Percentiles rank a stretch among this genome's conserved stretches.
Conservation (phyloP, 37 sponge, comb jelly and placozoan species). For the Theonella swinhoei region DNA sequence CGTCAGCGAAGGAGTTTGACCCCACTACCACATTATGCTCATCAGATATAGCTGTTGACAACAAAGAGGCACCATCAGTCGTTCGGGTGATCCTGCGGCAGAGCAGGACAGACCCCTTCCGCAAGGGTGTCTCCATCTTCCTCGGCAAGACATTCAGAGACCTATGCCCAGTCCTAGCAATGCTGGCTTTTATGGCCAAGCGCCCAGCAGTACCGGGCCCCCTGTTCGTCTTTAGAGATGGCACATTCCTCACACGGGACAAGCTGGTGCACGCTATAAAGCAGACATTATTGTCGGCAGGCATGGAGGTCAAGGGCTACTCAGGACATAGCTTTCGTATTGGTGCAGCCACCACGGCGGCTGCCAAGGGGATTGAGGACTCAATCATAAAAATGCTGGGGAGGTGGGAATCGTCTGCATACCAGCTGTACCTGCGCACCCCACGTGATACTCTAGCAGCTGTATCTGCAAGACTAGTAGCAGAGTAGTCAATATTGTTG, state of each 20-base stretch:
- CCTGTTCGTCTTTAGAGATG: neutral
- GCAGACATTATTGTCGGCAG: neutral
- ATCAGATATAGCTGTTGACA: conserved; percentile 22
- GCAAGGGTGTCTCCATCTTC: neutral
- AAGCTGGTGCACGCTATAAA: neutral
- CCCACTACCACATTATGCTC: neutral
- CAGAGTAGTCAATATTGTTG: too few relatives aligned
- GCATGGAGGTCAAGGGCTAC: too few relatives aligned
- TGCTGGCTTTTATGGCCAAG: too few relatives aligned
- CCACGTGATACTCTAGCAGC: too few relatives aligned
- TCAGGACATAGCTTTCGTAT: too few relatives aligned
- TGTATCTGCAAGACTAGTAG: too few relatives aligned
- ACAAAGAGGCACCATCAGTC: neutral
- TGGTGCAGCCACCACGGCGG: too few relatives aligned
- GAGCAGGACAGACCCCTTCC: conserved; percentile 41
- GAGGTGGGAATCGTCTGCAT: too few relatives aligned
- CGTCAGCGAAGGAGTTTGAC: conserved; percentile 2
- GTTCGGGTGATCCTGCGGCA: neutral
- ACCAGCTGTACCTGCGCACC: too few relatives aligned
- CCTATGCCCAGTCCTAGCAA: conserved; percentile 19
- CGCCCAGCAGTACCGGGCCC: too few relatives aligned
- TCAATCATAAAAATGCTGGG: too few relatives aligned
- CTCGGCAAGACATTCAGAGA: conserved; percentile 1
- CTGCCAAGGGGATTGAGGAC: too few relatives aligned
- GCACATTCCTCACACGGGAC: neutral